phyloP scores from a whole-genome alignment of 2,797 vertebrate species.

The Paramormyrops hopkinsi region DNA sequence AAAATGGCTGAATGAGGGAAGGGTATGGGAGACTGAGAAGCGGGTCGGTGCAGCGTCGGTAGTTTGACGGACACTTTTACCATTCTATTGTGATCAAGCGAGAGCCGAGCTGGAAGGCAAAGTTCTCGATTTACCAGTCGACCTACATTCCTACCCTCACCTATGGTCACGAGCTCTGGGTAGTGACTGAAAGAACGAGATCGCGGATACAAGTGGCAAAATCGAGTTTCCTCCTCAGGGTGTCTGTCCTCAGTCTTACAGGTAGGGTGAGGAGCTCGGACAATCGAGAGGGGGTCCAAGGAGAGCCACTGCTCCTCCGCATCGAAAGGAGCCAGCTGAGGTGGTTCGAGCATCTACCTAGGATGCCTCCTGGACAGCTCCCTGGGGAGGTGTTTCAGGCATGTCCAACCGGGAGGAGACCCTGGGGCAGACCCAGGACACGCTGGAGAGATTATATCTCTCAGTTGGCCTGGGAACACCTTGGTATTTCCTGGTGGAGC shows the following conservation, averaged over 20 bases:
- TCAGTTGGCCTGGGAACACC: background rate
- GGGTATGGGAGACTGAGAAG: background rate
- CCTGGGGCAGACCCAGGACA: background rate
- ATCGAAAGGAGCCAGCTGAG: background rate
- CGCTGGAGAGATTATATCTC: background rate
- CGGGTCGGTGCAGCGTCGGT: background rate
- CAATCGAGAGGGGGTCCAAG: background rate
- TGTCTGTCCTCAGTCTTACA: background rate
- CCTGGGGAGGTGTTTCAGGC: background rate
- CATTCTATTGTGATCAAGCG: background rate
- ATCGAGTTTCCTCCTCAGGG: background rate
- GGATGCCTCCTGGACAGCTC: background rate
- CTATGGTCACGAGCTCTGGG: background rate
- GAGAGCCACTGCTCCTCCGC: background rate
- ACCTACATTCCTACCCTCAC: background rate
- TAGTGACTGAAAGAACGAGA: background rate
- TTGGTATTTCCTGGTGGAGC: background rate
- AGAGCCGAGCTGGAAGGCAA: background rate
- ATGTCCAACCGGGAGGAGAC: background rate
- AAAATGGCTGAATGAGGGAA: background rate
- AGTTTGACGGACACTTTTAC: background rate
- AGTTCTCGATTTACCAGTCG: background rate
- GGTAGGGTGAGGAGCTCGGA: background rate
- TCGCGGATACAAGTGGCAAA: background rate
- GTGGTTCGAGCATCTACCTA: background rate